phyloP scores from a whole-genome alignment of 2,113 vertebrate species.

The Trachemys scripta region DNA sequence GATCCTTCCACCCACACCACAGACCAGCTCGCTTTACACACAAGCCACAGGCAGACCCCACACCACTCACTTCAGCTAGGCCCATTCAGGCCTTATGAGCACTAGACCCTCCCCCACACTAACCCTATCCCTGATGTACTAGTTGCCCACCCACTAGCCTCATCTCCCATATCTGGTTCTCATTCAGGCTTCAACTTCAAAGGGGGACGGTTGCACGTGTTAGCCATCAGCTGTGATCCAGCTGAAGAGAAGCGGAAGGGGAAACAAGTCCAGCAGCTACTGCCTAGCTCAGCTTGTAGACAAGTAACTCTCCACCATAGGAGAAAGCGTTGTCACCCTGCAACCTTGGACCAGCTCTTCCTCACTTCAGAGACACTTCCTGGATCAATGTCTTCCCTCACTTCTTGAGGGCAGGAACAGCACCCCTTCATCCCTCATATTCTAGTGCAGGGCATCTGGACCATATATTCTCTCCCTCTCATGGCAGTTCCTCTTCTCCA shows the following conservation, averaged over 20 bases:
- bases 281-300: background rate
- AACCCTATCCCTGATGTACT: background rate
- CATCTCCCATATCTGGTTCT: background rate
- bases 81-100: background rate
- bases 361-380: background rate
- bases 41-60: accelerated
- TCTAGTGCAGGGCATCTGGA: background rate
- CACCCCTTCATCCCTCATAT: background rate
- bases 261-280: background rate
- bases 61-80: accelerated
- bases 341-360: background rate
- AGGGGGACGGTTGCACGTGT: background rate
- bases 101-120: background rate
- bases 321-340: background rate
- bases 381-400: background rate
- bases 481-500: background rate
- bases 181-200: accelerated
- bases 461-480: background rate
- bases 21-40: background rate
- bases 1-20: background rate
- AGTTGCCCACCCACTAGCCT: background rate
- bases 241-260: background rate
- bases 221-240: background rate
- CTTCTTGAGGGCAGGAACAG: background rate
- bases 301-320: background rate